phyloP scores from a whole-genome alignment of 2,113 vertebrate species.

The Gallinago paraguaiae region DNA sequence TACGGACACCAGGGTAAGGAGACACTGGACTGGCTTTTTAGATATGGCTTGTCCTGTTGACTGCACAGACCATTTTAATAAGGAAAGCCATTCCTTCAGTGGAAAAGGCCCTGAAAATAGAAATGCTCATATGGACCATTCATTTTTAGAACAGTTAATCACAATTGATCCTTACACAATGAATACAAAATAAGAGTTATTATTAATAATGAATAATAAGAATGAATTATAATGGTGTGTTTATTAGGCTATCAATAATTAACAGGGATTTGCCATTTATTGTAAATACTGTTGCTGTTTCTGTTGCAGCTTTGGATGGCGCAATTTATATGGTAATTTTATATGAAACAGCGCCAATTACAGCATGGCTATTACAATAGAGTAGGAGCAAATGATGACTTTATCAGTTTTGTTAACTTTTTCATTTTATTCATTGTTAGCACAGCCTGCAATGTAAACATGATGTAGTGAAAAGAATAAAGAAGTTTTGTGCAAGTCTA shows the following conservation, averaged over 20 bases:
- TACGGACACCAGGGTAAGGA: not conserved
- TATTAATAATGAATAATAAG: constrained; percentile 61
- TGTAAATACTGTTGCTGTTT: constrained; percentile 50
- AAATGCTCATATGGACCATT: not conserved
- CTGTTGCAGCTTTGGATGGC: constrained; percentile 44
- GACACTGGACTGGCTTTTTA: not conserved
- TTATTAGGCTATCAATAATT: constrained; percentile 69
- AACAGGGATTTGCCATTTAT: constrained; percentile 62
- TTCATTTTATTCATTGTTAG: constrained; percentile 56
- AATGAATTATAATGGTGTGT: constrained; percentile 36
- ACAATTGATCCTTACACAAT: constrained; percentile 27
- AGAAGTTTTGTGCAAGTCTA: not conserved
- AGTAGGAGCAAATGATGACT: constrained; percentile 34
- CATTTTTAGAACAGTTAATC: constrained; percentile 27
- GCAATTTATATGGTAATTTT: constrained; percentile 73
- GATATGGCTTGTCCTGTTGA: not conserved
- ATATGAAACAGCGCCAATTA: constrained; percentile 48
- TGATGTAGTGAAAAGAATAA: constrained; percentile 39
- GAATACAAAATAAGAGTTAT: constrained; percentile 39
- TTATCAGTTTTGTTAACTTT: constrained; percentile 63
- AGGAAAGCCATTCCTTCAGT: not conserved
- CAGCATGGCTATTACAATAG: constrained; percentile 40
- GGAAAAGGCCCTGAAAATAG: not conserved
- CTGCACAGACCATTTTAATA: not conserved
- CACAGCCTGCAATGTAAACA: constrained; percentile 39